Percentiles rank a stretch among this genome's conserved stretches.
phyloP scores from a whole-genome alignment of 1,140 invertebrate genomes.

The Lepidurus packardi region DNA sequence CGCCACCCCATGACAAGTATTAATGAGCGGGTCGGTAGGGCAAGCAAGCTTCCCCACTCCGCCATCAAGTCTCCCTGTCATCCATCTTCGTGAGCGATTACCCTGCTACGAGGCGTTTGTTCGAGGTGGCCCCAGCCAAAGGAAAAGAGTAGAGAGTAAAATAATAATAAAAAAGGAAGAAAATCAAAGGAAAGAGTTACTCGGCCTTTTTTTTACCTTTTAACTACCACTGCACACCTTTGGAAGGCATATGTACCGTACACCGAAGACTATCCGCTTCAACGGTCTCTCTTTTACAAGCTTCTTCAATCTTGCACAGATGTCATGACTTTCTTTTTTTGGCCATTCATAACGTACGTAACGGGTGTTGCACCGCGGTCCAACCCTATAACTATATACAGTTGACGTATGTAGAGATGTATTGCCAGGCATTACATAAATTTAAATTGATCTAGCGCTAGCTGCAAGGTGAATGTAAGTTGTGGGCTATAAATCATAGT shows the following conservation, averaged over 20 bases:
- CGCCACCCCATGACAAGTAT: constrained; percentile 31
- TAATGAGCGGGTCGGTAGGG: constrained; percentile 26
- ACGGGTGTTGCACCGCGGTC: too few species aligned
- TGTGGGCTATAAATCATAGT: constrained; percentile 12
- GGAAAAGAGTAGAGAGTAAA: neutral
- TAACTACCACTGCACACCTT: constrained; percentile 5
- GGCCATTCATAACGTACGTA: neutral
- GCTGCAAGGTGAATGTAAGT: neutral
- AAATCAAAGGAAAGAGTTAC: neutral
- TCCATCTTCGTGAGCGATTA: constrained; percentile 32
- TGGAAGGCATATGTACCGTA: neutral
- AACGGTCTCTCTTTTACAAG: neutral
- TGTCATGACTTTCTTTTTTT: neutral
- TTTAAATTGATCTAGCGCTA: constrained; percentile 1
- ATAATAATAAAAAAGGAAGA: neutral
- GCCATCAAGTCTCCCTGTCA: constrained; percentile 14
- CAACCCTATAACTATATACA: too few species aligned
- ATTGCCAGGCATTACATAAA: neutral
- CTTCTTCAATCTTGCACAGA: neutral
- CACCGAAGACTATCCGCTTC: neutral
- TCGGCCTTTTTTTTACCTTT: neutral
- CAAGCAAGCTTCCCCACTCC: constrained; percentile 26
- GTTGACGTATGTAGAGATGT: neutral
- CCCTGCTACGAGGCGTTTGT: constrained; percentile 29
- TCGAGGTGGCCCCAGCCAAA: constrained; percentile 13